Evolutionary conservation across 1,140 invertebrate species (phyloP), one percentile per base, ranked within the genome.

Genomic region (Amphibalanus amphitrite): DNA sequence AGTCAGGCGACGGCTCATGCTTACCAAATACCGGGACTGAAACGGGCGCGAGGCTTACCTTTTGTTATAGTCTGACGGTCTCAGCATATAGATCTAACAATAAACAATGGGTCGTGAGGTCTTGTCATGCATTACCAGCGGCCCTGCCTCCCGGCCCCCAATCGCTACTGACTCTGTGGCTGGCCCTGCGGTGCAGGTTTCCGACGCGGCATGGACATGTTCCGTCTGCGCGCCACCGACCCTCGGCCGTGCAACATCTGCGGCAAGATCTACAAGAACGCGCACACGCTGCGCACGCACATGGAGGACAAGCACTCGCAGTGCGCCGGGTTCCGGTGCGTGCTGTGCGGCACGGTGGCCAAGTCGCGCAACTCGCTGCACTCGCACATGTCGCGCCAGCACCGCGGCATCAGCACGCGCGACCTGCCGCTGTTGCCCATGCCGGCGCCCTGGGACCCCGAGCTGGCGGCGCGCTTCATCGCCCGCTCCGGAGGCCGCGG

Each of bases 261-360:
- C 79, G 91, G 91, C 1, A 95, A 95, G 82, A 93, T 93, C 78
- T 94, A 95, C 79, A 76, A 75, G 71, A 74, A 76, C 8, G 92
- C 92, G 1, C 92, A 93, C 78, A 94, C 92, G 0, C 82, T 94
- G 72, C 84, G 91, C 69, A 94, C 92, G 6, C 92, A 94, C 81
- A 82, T 94, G 71, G 92, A 94, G 80, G 91, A 94, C 78, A 94
- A 94, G 78, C 91, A 94, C 80, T 93, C 92, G 6, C 87, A 93
- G 74, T 95, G 92, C 78, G 91, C 91, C 0, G 92, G 92, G 33
- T 95, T 93, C 77, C 85, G 92, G 28, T 95, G 92, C 79, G 91
- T 93, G 1, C 83, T 94, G 0, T 94, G 92, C 80, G 92, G 92
- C 33, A 94, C 92, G 0, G 91, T 94, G 26, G 92, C 92, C 40